Percentiles rank a stretch among this genome's conserved stretches.
Evolutionary conservation across 1,140 invertebrate species (phyloP).

Genomic region (Sminthurinus signatus): DNA sequence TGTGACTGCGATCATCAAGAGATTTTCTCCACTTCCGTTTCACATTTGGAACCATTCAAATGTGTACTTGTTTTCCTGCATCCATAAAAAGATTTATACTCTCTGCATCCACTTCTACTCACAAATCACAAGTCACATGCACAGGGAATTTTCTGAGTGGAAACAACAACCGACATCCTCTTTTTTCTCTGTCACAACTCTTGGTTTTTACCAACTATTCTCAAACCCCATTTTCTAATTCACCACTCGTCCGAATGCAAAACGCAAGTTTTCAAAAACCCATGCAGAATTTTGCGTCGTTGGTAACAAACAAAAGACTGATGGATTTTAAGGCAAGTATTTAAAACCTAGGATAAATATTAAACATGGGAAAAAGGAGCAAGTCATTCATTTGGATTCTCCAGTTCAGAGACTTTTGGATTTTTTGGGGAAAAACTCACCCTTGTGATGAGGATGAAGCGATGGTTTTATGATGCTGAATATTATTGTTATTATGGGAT

Average conservation of each 20-base stretch:
- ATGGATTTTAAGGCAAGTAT: too few relatives aligned
- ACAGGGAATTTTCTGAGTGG: constrained; percentile 10
- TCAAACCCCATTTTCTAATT: too few relatives aligned
- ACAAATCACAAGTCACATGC: neutral
- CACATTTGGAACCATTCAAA: constrained; percentile 27
- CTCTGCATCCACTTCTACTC: neutral
- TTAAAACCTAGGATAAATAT: too few relatives aligned
- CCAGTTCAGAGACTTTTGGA: too few relatives aligned
- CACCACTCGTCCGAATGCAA: too few relatives aligned
- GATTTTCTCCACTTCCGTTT: constrained; percentile 39
- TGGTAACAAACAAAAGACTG: too few relatives aligned
- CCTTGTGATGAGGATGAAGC: neutral
- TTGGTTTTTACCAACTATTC: too few relatives aligned
- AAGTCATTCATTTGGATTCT: too few relatives aligned
- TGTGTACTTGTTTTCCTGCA: constrained; percentile 12
- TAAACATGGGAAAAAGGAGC: too few relatives aligned
- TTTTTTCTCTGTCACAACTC: too few relatives aligned
- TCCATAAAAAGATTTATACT: constrained; percentile 13
- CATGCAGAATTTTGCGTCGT: too few relatives aligned
- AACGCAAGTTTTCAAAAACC: too few relatives aligned
- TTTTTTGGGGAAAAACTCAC: neutral
- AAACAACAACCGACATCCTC: constrained; percentile 19
- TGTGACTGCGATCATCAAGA: constrained; percentile 38
- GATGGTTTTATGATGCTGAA: neutral
- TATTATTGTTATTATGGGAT: constrained; percentile 36